Evolutionary conservation across 1,140 invertebrate species (phyloP).

Genomic region (Drosophila ironensis): DNA sequence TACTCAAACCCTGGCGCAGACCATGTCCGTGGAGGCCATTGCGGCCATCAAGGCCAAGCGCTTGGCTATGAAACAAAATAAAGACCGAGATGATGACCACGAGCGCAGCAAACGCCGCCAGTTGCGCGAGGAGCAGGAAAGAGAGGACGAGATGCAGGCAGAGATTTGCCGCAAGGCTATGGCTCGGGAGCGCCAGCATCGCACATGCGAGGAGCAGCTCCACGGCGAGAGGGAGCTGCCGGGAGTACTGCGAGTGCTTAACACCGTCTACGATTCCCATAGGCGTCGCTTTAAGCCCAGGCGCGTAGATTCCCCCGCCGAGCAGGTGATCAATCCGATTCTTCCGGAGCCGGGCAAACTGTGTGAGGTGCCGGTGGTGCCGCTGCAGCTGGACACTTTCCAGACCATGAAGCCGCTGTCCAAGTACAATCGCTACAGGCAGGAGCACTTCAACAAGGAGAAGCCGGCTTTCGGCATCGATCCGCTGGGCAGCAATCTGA

Average conservation of each 20-base stretch:
- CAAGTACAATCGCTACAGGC: conserved; percentile 98
- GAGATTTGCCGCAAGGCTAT: conserved; percentile 5
- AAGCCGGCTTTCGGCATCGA: conserved; percentile 99
- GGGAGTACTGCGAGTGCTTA: neutral
- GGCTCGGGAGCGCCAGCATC: conserved; percentile 23
- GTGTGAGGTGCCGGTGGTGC: conserved; percentile 92
- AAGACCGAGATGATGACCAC: conserved; percentile 91
- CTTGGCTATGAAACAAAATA: conserved; percentile 95
- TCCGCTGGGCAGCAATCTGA: conserved; percentile 97
- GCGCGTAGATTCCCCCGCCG: conserved; percentile 76
- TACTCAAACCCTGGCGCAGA: conserved; percentile 87
- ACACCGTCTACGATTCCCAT: neutral
- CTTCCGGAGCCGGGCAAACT: conserved; percentile 85
- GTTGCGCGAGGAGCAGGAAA: neutral
- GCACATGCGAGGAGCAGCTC: neutral
- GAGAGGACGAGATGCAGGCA: neutral
- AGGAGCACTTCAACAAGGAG: conserved; percentile 89
- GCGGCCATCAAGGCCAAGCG: conserved; percentile 98
- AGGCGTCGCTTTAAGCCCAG: neutral
- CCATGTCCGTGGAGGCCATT: conserved; percentile 98
- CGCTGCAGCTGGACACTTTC: conserved; percentile 96
- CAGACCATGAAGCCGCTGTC: conserved; percentile 89
- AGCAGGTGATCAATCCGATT: too few relatives aligned
- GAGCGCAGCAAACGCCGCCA: neutral
- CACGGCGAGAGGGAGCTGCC: conserved; percentile 30